Evolutionary conservation across 2,797 vertebrate species (phyloP).

Genomic region (Lacerta bilineata): DNA sequence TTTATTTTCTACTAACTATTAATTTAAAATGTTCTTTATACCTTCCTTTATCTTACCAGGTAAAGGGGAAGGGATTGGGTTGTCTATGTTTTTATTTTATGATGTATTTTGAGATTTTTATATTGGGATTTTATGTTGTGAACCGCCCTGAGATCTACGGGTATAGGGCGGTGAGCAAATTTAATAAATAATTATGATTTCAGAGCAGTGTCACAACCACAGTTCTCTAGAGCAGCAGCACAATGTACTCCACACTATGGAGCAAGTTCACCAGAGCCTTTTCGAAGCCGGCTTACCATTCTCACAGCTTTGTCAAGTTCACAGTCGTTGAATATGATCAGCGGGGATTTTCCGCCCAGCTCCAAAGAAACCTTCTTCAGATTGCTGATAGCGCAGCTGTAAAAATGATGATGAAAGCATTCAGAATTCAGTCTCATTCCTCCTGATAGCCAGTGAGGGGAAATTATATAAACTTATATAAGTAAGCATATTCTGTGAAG

Average conservation of each 20-base stretch:
- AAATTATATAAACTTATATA: neutral
- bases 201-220: neutral
- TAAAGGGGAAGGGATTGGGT: neutral
- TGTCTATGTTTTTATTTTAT: too few species aligned
- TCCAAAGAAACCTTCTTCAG: constrained; percentile 98
- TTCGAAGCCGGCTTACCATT: constrained; percentile 85
- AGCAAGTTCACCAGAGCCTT: too few species aligned
- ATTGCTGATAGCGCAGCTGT: constrained; percentile 92
- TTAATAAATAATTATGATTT: neutral
- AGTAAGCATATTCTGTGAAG: neutral
- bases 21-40: neutral
- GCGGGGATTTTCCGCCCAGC: constrained; percentile 95
- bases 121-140: too few species aligned
- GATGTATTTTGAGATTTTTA: too few species aligned
- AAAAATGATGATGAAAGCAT: constrained; percentile 2
- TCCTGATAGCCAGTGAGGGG: neutral
- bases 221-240: neutral
- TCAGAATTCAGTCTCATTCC: constrained; percentile 32
- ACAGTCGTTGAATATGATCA: constrained; percentile 97
- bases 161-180: neutral
- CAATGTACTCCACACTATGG: neutral
- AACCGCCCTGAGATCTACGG: too few species aligned
- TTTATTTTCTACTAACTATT: too few species aligned
- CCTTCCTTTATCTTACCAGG: neutral
- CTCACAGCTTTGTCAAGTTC: constrained; percentile 96